Evolutionary conservation across 2,113 vertebrate species (phyloP), one percentile per base, ranked within the genome.

Genomic region (Onychostruthus taczanowskii): DNA sequence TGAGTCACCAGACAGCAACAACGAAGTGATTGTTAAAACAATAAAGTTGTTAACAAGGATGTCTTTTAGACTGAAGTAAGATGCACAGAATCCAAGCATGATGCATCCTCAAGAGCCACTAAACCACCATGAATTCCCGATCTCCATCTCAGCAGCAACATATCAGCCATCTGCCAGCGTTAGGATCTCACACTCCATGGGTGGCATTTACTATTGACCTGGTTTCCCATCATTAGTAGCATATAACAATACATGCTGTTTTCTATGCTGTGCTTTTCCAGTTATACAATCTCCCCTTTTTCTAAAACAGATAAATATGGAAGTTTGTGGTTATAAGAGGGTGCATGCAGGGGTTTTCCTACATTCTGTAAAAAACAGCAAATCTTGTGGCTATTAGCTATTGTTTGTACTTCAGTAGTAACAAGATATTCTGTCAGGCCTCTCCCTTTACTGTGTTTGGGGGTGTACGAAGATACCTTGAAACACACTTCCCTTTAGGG

Each of bases 231-330:
- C 13, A 28, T 19, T 0, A 23, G 28, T 1, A 31, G 31, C 0
- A 2, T 15, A 0, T 14, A 70, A 50, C 33, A 10, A 3, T 2
- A 3, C 16, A 8, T 0, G 15, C 8, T 68, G 24, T 13, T 56
- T 63, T 39, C 49, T 52, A 9, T 35, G 66, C 33, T 0, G 1
- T 28, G 52, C 39, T 62, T 80, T 62, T 53, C 37, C 79, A 31
- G 3, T 62, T 49, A 6, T 0, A 4, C 14, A 10, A 11, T n/a
- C 56, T 77, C 15, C 27, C 17, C 6, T 52, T 82, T 80, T 21
- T 47, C 31, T 27, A 4, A 7, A 74, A 68, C 6, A 63, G 10
- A 43, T 2, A 55, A 59, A 27, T 23, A 27, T 4, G 7, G 24
- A 35, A 55, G 15, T 16, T 35, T 31, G 16, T 15, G 27, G 63